Conservation (phyloP, 2,888 invertebrate genomes). For the Tenthredo distinguenda region DNA sequence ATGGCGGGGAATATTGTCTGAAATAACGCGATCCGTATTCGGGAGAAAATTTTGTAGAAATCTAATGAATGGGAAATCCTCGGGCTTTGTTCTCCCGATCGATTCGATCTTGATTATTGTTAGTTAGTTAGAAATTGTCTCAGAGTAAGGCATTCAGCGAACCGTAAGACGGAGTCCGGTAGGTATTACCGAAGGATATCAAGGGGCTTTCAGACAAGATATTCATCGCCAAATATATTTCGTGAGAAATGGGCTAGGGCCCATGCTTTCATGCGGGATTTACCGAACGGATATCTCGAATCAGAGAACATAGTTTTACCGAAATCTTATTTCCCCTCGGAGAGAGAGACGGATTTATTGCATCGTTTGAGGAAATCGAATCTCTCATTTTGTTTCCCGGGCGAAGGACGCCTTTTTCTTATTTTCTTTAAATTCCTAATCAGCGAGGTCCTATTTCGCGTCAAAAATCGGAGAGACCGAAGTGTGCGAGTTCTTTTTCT, state of each 20-base stretch:
- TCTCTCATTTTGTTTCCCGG: not conserved
- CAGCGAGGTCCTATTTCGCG: not conserved
- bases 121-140: slow-evolving; percentile 9
- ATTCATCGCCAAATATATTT: slow-evolving; percentile 39
- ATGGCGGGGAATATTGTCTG: not conserved
- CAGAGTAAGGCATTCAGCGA: not conserved
- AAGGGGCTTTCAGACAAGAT: slow-evolving; percentile 31
- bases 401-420: not conserved
- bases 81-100: not conserved
- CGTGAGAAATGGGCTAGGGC: slow-evolving; percentile 35
- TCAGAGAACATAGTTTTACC: slow-evolving; percentile 11
- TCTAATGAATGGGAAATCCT: not conserved
- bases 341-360: not conserved
- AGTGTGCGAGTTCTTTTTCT: too few species aligned
- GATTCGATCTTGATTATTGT: slow-evolving; percentile 20
- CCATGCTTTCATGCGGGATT: slow-evolving; percentile 61
- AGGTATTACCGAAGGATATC: slow-evolving; percentile 20
- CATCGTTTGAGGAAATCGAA: slow-evolving; percentile 1
- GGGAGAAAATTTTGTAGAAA: not conserved
- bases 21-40: not conserved
- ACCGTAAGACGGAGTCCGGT: slow-evolving; percentile 26
- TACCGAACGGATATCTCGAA: slow-evolving; percentile 58
- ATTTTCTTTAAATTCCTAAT: not conserved
- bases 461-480: not conserved
- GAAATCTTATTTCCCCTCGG: not conserved